Percentiles rank a stretch among this genome's conserved stretches.
Evolutionary conservation across 2,113 vertebrate genomes (phyloP).

Genomic region (Falco punctatus): DNA sequence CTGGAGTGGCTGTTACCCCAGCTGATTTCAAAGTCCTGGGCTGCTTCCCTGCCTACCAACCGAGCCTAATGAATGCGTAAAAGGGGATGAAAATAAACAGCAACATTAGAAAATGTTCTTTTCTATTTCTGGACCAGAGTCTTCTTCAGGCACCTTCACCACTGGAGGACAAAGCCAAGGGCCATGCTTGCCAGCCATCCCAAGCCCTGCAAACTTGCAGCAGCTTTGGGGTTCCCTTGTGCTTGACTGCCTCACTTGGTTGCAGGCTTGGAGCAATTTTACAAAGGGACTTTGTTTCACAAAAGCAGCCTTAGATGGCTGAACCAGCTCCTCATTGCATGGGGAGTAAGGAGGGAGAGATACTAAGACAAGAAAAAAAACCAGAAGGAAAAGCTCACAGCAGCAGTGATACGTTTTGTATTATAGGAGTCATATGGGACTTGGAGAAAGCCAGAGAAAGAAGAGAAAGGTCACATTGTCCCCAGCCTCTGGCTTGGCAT

Average conservation of each 20-base stretch:
- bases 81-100: neutral
- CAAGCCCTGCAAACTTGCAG: neutral
- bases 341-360: neutral
- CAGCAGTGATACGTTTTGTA: neutral
- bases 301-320: neutral
- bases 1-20: neutral
- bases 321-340: neutral
- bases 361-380: neutral
- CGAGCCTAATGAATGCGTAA: neutral
- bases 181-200: neutral
- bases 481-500: neutral
- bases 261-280: neutral
- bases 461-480: neutral
- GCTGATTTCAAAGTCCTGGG: neutral
- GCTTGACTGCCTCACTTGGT: neutral
- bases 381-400: neutral
- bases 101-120: neutral
- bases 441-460: neutral
- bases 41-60: neutral
- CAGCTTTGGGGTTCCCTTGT: neutral
- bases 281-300: neutral
- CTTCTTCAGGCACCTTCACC: neutral
- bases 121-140: neutral
- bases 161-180: neutral
- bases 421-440: no score